Conservation (phyloP, 2,888 invertebrate genomes). For the Cheilosia pagana region DNA sequence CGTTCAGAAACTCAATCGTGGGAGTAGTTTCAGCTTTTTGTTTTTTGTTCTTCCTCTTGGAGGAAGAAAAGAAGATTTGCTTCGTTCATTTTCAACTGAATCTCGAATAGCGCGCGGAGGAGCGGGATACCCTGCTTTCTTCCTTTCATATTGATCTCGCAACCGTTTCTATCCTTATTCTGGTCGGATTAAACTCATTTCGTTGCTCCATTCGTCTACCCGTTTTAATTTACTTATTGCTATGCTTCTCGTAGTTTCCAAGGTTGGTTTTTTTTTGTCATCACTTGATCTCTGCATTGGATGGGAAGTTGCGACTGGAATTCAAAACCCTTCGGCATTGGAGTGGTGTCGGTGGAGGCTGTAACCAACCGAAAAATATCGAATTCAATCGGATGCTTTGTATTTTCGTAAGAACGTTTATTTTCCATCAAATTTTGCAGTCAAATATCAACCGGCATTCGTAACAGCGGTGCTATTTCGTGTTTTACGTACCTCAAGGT, state of each 20-base stretch:
- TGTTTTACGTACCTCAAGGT: background rate
- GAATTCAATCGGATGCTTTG: no score
- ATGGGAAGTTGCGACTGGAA: conserved; percentile 4
- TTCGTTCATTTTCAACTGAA: conserved; percentile 32
- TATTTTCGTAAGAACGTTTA: no score
- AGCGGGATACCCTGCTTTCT: conserved; percentile 22
- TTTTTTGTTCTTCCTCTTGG: conserved; percentile 31
- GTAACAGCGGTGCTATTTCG: background rate
- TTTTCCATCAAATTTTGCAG: background rate
- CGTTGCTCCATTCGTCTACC: conserved; percentile 58
- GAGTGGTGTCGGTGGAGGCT: background rate
- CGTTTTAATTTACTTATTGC: conserved; percentile 62
- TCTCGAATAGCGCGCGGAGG: conserved; percentile 57
- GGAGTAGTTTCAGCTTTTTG: conserved; percentile 58
- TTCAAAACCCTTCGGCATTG: background rate
- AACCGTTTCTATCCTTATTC: conserved; percentile 27
- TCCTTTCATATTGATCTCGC: conserved; percentile 50
- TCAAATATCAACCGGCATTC: background rate
- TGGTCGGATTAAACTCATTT: conserved; percentile 67
- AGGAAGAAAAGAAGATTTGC: conserved; percentile 8
- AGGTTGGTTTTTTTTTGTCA: conserved; percentile 20
- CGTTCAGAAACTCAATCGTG: conserved; percentile 61
- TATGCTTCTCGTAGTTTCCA: conserved; percentile 15
- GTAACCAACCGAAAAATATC: background rate
- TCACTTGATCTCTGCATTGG: conserved; percentile 17